phyloP scores from a whole-genome alignment of 2,888 invertebrate species.

The Tenthredo notha region DNA sequence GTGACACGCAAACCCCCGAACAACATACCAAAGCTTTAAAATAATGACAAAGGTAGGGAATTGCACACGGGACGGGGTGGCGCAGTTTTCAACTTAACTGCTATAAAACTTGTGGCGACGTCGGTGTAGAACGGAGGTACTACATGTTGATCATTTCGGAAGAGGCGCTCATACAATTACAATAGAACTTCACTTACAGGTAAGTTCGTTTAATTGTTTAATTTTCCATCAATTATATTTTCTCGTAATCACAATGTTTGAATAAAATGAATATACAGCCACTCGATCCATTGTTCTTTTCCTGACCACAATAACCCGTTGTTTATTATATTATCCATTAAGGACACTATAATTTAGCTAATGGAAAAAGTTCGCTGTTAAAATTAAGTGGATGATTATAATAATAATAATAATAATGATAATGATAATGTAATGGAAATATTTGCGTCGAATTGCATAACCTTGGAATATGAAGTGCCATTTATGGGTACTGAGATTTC shows the following conservation, averaged over 20 bases:
- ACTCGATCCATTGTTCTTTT: background rate
- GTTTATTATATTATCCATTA: background rate
- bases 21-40: too few species aligned
- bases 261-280: background rate
- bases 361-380: background rate
- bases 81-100: too few species aligned
- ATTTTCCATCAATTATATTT: conserved; percentile 16
- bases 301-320: conserved; percentile 1
- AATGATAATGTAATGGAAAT: background rate
- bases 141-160: too few species aligned
- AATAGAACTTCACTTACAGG: too few species aligned
- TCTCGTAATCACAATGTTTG: background rate
- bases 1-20: too few species aligned
- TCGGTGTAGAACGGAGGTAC: too few species aligned
- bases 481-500: background rate
- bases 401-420: background rate
- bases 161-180: too few species aligned
- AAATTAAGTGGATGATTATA: conserved; percentile 21
- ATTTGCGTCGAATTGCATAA: background rate
- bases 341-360: background rate
- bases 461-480: conserved; percentile 24
- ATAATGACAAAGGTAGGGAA: too few species aligned
- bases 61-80: too few species aligned
- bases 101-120: too few species aligned
- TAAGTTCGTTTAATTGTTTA: too few species aligned